phyloP scores from a whole-genome alignment of 2,113 vertebrate genomes.

The Sebastes schlegelii region DNA sequence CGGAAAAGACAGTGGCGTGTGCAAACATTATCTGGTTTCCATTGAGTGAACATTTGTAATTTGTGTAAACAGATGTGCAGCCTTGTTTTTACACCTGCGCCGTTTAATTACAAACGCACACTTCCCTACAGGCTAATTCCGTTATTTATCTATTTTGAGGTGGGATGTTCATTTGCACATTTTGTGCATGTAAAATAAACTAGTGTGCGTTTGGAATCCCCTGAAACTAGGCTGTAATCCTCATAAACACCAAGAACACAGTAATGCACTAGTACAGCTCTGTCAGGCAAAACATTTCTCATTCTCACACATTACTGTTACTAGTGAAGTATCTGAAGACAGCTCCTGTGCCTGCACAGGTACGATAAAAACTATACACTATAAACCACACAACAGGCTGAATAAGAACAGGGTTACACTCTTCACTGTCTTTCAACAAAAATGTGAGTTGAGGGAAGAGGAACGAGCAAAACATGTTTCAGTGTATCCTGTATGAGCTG shows the following conservation, averaged over 20 bases:
- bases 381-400: not conserved
- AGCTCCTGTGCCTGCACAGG: not conserved
- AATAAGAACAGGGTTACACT: not conserved
- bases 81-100: conserved; percentile 69
- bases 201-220: conserved; percentile 44
- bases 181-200: conserved; percentile 50
- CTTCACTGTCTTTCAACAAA: not conserved
- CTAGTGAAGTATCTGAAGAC: not conserved
- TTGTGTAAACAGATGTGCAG: conserved; percentile 75
- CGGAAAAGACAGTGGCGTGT: conserved; percentile 39
- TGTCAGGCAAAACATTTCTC: not conserved
- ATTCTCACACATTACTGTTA: not conserved
- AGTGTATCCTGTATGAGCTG: not conserved
- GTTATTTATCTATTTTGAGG: conserved; percentile 62
- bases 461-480: not conserved
- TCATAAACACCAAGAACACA: conserved; percentile 1
- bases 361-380: not conserved
- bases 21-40: conserved; percentile 57
- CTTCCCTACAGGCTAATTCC: conserved; percentile 61
- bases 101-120: conserved; percentile 71
- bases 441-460: not conserved
- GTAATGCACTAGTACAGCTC: conserved; percentile 3
- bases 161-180: conserved; percentile 59
- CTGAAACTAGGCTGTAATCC: conserved; percentile 32
- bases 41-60: conserved; percentile 71